A percentile compares a stretch with the other conserved stretches of the same genome.
Conservation (phyloP, 2,888 invertebrate genomes). For the Athrips mouffetella region DNA sequence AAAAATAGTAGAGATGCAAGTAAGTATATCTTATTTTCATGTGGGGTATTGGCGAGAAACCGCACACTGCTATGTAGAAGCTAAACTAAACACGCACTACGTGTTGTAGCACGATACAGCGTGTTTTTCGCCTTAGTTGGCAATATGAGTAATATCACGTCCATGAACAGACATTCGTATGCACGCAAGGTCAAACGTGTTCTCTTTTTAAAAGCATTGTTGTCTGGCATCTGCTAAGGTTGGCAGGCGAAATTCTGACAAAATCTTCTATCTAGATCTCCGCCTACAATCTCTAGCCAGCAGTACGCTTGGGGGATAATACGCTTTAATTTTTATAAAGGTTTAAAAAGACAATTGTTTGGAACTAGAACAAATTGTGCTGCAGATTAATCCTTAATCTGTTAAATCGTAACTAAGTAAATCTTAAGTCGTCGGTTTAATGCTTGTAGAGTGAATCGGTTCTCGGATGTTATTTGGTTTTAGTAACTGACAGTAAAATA, state of each 20-base stretch:
- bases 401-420: slow-evolving; percentile 4
- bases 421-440: slow-evolving; percentile 1
- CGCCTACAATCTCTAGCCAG: slow-evolving; percentile 1
- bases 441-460: not conserved
- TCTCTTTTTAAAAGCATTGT: too few species aligned
- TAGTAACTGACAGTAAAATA: not conserved
- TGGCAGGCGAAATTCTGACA: not conserved
- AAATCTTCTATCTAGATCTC: slow-evolving; percentile 7
- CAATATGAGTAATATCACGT: too few species aligned
- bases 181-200: too few species aligned
- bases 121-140: too few species aligned
- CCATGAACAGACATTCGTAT: too few species aligned
- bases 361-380: slow-evolving; percentile 7
- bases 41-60: too few species aligned
- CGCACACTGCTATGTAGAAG: too few species aligned
- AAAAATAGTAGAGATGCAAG: too few species aligned
- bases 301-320: not conserved
- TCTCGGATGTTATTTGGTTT: not conserved
- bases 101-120: too few species aligned
- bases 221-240: not conserved
- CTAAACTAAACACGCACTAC: too few species aligned
- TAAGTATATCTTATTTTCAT: too few species aligned
- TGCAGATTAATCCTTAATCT: slow-evolving; percentile 16
- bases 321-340: slow-evolving; percentile 12
- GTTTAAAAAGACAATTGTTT: slow-evolving; percentile 6